Conservation (phyloP, 1,140 invertebrate genomes). For the Cyclargus thomasi region DNA sequence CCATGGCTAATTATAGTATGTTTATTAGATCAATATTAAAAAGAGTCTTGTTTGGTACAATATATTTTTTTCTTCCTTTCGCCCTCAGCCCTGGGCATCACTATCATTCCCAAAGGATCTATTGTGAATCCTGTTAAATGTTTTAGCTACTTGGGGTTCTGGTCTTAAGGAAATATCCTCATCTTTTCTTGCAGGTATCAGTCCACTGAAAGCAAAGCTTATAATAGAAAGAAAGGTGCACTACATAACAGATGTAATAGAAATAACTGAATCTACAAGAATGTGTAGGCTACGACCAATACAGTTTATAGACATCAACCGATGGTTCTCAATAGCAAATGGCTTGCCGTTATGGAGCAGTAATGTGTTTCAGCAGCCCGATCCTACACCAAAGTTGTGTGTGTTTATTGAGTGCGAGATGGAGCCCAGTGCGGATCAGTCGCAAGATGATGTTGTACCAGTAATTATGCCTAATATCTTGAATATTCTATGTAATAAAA, state of each 20-base stretch:
- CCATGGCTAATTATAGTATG: background rate
- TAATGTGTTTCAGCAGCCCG: constrained; percentile 44
- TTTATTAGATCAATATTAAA: background rate
- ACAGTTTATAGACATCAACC: constrained; percentile 8
- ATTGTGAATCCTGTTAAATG: too few species aligned
- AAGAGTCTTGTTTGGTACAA: too few species aligned
- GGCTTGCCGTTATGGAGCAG: constrained; percentile 53
- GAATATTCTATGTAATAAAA: too few species aligned
- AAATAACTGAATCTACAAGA: constrained; percentile 8
- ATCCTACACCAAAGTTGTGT: constrained; percentile 49
- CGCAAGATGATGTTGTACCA: constrained; percentile 45
- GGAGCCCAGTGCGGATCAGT: constrained; percentile 54
- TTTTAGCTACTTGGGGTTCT: too few species aligned
- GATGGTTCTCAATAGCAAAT: constrained; percentile 57
- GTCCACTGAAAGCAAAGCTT: constrained; percentile 6
- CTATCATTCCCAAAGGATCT: too few species aligned
- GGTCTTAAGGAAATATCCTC: background rate
- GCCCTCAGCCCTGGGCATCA: too few species aligned
- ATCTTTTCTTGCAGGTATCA: background rate
- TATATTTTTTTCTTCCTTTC: too few species aligned
- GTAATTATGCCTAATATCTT: constrained; percentile 32
- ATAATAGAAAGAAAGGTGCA: constrained; percentile 3
- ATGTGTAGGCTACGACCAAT: background rate
- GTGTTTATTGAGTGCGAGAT: constrained; percentile 67
- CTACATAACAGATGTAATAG: constrained; percentile 4